Evolutionary conservation across 2,797 vertebrate genomes (phyloP).

Genomic region (Macropus fuliginosus): DNA sequence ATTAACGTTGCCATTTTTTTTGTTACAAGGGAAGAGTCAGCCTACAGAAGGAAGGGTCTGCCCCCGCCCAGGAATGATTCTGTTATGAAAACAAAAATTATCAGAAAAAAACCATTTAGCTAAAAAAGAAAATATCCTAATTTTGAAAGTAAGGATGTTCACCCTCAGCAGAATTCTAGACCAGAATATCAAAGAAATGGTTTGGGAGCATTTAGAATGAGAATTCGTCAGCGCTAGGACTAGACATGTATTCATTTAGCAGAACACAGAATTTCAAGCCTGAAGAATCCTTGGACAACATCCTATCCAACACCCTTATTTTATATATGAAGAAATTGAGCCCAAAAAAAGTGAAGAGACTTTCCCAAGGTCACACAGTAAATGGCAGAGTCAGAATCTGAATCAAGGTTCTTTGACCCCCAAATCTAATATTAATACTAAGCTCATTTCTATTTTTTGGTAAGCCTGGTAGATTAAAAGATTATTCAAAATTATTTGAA

Average conservation of each 20-base stretch:
- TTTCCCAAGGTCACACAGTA: neutral
- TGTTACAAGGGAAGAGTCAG: neutral
- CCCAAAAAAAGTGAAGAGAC: neutral
- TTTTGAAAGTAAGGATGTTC: neutral
- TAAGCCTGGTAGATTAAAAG: neutral
- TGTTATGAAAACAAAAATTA: neutral
- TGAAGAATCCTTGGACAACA: neutral
- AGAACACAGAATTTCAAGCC: neutral
- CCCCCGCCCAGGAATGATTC: neutral
- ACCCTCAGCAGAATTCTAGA: neutral
- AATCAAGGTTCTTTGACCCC: neutral
- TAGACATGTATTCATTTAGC: neutral
- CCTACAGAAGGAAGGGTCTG: neutral
- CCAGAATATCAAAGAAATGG: neutral
- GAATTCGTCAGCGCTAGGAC: neutral
- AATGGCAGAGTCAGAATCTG: slow-evolving; percentile 12
- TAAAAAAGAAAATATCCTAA: neutral
- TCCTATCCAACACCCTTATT: neutral
- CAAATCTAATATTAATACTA: neutral
- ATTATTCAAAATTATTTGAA: neutral
- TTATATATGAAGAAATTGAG: neutral
- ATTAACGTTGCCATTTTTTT: neutral
- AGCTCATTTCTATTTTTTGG: neutral
- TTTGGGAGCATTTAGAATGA: neutral
- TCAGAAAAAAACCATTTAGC: neutral